These are phyloP conservation scores for Colostygia pectinataria DNA, from an alignment of 2,888 invertebrate genomes.

Conservation along the genomic window DNA sequence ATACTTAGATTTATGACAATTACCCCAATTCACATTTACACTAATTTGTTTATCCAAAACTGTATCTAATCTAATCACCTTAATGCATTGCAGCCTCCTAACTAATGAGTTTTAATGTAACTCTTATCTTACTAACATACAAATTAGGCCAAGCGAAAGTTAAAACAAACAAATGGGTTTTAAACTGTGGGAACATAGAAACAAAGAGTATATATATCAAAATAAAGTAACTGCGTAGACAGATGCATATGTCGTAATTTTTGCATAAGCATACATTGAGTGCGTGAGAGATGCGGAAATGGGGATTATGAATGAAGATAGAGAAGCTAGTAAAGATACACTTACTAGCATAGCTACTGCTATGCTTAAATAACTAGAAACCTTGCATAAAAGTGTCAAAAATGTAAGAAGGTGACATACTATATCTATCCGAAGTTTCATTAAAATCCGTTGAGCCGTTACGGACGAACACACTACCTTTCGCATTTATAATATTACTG, in stretches of 20 bases:
- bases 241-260: slow-evolving; percentile 54
- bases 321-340: not conserved
- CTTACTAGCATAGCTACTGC: not conserved
- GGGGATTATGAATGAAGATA: not conserved
- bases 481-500: no score
- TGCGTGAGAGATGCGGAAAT: slow-evolving; percentile 51
- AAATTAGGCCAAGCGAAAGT: slow-evolving; percentile 44
- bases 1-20: no score
- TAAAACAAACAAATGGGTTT: slow-evolving; percentile 31
- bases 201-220: slow-evolving; percentile 45
- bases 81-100: slow-evolving; percentile 3
- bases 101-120: slow-evolving; percentile 8
- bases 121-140: slow-evolving; percentile 22
- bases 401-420: no score
- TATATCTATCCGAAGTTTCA: no score
- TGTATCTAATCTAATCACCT: slow-evolving; percentile 7
- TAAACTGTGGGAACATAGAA: slow-evolving; percentile 50
- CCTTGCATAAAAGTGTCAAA: no score
- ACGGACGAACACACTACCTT: no score
- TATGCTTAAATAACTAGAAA: no score
- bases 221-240: slow-evolving; percentile 35
- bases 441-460: no score
- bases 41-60: slow-evolving; percentile 4
- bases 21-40: not conserved
- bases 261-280: slow-evolving; percentile 60